Evolutionary conservation across 2,888 invertebrate genomes (phyloP), one percentile per base, ranked within the genome.

Genomic region (Dyspetes luteomarginatus): DNA sequence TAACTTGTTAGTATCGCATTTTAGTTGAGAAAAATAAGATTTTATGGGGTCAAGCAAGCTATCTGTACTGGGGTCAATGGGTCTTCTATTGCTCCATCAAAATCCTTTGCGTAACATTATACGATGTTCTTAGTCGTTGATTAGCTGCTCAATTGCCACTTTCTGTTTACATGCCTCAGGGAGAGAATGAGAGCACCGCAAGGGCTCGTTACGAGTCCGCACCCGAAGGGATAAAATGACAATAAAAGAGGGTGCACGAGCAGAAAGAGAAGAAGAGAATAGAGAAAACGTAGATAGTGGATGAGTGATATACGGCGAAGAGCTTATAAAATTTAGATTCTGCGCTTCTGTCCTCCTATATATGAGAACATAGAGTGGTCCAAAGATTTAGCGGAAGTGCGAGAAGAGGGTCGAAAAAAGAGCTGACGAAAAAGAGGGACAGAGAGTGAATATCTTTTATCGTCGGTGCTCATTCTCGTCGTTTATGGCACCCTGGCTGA

Each of bases 401-500:
- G 52, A 55, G 62, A 73, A 43, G 72, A 81, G 55, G 48, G 68
- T 56, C 48, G 67, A 71, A 50, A 41, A 69, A 22, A 26, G 30
- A 22, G 24, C 19, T 45, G 52, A 48, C 15, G 48, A 4, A 36
- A 17, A 17, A 56, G 30, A 62, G 41, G 3, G 41, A 41, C 12
- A 50, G 19, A 30, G 30, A 24, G 65, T 67, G 76, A 81, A 81
- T 77, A 77, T 64, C 73, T 81, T 81, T 81, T 81, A 81, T 81
- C 77, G 81, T 77, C 52, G 77, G 74, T 74, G 81, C 81, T 77
- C 81, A 81, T 81, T 73, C 77, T 69, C 74, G 68, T 73, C 77
- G 81, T 81, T 77, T 77, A 74, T 74, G 77, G 74, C 77, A 81
- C 65, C 74, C 77, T 64, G 50, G 64, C 36, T 67, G 55, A 72